Conservation (phyloP, 2,888 invertebrate genomes). For the Ditylenchus weischeri region DNA sequence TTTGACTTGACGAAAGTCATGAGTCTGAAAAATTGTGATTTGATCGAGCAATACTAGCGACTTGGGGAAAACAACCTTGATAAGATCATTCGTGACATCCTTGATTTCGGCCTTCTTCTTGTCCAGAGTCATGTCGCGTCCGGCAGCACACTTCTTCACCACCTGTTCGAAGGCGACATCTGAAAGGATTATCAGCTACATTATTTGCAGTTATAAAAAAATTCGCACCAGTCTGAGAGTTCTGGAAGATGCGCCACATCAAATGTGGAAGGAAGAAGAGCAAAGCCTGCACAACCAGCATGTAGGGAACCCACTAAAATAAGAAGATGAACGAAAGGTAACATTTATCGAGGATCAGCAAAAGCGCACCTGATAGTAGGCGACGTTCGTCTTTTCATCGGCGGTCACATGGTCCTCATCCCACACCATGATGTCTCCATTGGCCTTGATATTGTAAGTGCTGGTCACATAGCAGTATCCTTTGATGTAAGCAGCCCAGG, state of each 20-base stretch:
- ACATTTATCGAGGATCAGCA: too few relatives aligned
- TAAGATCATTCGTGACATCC: constrained; percentile 43
- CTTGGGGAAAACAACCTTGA: constrained; percentile 29
- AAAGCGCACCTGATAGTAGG: too few relatives aligned
- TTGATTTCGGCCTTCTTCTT: constrained; percentile 35
- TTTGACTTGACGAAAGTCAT: too few relatives aligned
- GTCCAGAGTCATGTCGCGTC: constrained; percentile 16
- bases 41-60: too few relatives aligned
- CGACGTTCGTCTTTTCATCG: too few relatives aligned
- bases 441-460: constrained; percentile 40
- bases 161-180: constrained; percentile 23
- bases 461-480: constrained; percentile 53
- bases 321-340: too few relatives aligned
- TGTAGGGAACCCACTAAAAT: constrained; percentile 52
- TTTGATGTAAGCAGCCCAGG: constrained; percentile 22
- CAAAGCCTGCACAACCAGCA: constrained; percentile 49
- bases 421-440: too few relatives aligned
- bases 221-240: constrained; percentile 12
- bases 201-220: too few relatives aligned
- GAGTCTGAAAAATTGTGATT: too few relatives aligned
- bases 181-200: too few relatives aligned
- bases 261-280: constrained; percentile 51
- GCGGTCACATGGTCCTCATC: too few relatives aligned
- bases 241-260: constrained; percentile 48
- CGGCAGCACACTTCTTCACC: constrained; percentile 18